Conservation (phyloP, 30 jellyfish, hydroid and myxozoan species). For the Mastigias papua region DNA sequence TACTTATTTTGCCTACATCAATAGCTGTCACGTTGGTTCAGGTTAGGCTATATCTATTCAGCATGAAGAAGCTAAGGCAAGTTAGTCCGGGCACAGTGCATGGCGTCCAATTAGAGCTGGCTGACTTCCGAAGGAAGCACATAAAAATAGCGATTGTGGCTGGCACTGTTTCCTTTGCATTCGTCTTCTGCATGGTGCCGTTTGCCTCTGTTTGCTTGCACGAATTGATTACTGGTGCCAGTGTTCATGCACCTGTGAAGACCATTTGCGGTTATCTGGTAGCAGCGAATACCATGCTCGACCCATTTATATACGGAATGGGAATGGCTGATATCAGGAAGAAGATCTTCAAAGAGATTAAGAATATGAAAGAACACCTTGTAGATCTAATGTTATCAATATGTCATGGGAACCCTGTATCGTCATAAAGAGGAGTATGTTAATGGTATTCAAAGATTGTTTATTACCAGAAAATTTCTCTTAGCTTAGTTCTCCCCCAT, state of each 20-base stretch:
- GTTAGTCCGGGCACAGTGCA: background rate
- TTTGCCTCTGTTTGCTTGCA: background rate
- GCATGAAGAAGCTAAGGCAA: background rate
- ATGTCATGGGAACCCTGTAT: no score
- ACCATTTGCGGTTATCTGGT: background rate
- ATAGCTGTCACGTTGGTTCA: background rate
- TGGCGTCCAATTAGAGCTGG: background rate
- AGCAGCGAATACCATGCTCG: background rate
- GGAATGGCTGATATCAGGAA: background rate
- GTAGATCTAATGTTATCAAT: background rate
- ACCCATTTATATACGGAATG: slow-evolving; percentile 9
- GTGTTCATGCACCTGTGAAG: background rate
- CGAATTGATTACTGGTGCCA: background rate
- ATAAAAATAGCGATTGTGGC: slow-evolving; percentile 3
- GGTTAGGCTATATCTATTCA: background rate
- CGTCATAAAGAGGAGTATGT: no score
- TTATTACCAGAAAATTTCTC: no score
- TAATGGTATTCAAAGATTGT: no score
- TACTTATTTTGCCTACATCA: background rate
- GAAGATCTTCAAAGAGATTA: background rate
- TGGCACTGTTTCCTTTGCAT: background rate
- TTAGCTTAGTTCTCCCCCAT: no score
- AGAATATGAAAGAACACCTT: background rate
- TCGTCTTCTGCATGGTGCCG: slow-evolving; percentile 7
- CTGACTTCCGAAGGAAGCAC: slow-evolving; percentile 4